Evolutionary conservation across 2,797 vertebrate species (phyloP).

Genomic region (Cyclura pinguis): DNA sequence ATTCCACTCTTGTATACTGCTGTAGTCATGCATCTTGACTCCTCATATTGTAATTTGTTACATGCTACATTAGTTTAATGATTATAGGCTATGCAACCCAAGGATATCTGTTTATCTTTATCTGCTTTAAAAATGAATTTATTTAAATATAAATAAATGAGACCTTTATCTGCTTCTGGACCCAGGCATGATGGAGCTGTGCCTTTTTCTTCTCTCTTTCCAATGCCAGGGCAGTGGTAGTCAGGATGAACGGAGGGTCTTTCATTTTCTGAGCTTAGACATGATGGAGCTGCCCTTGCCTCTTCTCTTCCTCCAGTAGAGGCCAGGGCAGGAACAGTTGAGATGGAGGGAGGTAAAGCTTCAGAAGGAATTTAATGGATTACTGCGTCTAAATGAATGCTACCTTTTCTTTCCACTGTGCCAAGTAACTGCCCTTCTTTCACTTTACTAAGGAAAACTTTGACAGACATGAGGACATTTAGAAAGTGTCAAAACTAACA

Average conservation of each 20-base stretch:
- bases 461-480: background rate
- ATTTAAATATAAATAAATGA: no score
- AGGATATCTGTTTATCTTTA: background rate
- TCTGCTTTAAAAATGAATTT: no score
- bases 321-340: no score
- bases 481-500: constrained; percentile 4
- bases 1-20: background rate
- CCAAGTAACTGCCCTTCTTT: constrained; percentile 10
- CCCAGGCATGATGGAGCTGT: no score
- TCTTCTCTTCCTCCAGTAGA: no score
- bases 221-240: no score
- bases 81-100: background rate
- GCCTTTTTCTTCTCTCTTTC: no score
- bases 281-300: no score
- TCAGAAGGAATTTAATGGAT: constrained; percentile 13
- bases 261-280: no score
- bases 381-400: background rate
- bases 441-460: constrained; percentile 1
- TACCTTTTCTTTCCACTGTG: background rate
- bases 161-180: no score
- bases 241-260: no score
- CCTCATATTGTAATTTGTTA: background rate
- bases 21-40: background rate
- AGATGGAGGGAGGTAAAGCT: no score
- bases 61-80: background rate